Base-by-base conservation (phyloP, 2,888 invertebrate species). In the Leptopilina drosophilae region DNA sequence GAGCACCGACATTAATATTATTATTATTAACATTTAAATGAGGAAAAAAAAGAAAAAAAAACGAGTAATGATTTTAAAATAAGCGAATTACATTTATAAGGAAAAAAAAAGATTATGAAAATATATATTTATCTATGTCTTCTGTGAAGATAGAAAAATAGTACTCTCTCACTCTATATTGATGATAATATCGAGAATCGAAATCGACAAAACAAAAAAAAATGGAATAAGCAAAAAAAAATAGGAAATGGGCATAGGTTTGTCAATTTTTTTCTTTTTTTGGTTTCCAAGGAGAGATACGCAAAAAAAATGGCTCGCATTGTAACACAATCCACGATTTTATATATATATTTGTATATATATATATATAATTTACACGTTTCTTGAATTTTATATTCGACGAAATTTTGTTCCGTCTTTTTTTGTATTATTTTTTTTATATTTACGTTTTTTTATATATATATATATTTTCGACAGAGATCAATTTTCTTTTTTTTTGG, bases 101-200 rank as follows among this genome's bases (percentile, higher is more conserved):
- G 85, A 92, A 92, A 49, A 49, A 46, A 46, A 49, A 49, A 91
- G 90, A 92, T 91, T 89, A 91, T 92, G 90, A 91, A 92, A 92
- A 92, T 92, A 92, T 92, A 92, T 92, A 91, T 91, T 91, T 92
- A 92, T 92, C 91, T 92, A 92, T 92, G 91, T 92, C 92, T 91
- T 92, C 92, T 92, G 92, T 92, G 92, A 92, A 92, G 92, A 92
- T 92, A 90, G 91, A 90, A 92, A 49, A 91, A 91, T 91, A 90
- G 91, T 90, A 92, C 90, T 91, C 91, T 92, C 90, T 91, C 91
- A 90, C 90, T 90, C 90, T 91, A 90, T 90, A 91, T 91, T 91
- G 91, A 91, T 90, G 89, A 91, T 89, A 76, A 77, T 81, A 80
- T 83, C 84, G 82, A 86, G 83, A 88, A 87, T 85, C 88, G 86